Evolutionary conservation across 2,113 vertebrate species (phyloP), one percentile per base, ranked within the genome.

Genomic region (Balaenoptera acutorostrata): DNA sequence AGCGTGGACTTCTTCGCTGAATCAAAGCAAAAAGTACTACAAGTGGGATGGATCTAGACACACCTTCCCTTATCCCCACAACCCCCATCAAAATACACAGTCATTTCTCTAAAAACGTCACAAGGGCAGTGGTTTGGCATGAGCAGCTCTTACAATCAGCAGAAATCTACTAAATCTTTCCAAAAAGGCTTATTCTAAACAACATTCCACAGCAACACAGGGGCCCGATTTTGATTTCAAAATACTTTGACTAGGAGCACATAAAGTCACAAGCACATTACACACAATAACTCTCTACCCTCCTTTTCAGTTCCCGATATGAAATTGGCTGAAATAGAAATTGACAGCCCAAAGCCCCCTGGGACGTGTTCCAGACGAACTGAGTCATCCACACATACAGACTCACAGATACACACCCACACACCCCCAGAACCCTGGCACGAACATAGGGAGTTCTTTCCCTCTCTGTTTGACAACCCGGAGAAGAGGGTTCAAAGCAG

Each of bases 311-410:
- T 97, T 97, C 96, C 97, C 93, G 97, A 69, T 86, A 97, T 96
- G 92, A 98, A 98, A 98, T 97, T 95, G 96, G 97, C 95, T 97
- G 95, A 98, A 98, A 99, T 98, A 98, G 98, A 98, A 98, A 97
- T n/a, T 97, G 98, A 98, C 98, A 98, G 96, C 84, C 92, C 96
- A 93, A 95, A 98, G 97, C 97, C 98, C 93, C 95, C 88, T 49
- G 75, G 98, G 97, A 98, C 98, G 83, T 96, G 87, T 97, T 98
- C 98, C 98, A 98, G 98, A 98, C 97, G 98, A 98, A 97, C 74
- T 97, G 96, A 97, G 95, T 97, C 97, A 97, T 94, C 49, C 81
- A 92, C 64, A 84, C 71, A 69, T 31, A 88, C n/a, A 33, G 41
- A 68, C 23, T 29, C 44, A 80, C n/a, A 46, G 1, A 59, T 83